These are phyloP conservation scores for Meteorus cinctellus DNA, from an alignment of 2,888 invertebrate species.

Conservation along the genomic window DNA sequence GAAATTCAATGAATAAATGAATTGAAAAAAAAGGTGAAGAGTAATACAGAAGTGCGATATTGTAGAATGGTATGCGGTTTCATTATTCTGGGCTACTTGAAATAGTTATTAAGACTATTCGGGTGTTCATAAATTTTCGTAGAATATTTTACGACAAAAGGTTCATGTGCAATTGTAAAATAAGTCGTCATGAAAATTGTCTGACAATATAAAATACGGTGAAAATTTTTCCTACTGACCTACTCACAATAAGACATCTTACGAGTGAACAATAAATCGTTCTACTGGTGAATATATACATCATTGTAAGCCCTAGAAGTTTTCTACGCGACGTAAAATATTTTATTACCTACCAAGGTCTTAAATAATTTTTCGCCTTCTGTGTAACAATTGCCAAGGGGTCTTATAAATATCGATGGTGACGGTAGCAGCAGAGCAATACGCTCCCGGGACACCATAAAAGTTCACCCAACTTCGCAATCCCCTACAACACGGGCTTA, in stretches of 20 bases:
- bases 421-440: constrained; percentile 2
- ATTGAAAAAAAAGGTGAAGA: constrained; percentile 4
- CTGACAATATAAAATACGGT: constrained; percentile 6
- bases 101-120: too few relatives aligned
- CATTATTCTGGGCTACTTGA: too few relatives aligned
- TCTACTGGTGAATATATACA: not conserved
- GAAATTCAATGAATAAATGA: not conserved
- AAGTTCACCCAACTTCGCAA: not conserved
- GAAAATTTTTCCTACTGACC: constrained; percentile 52
- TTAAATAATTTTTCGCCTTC: constrained; percentile 7
- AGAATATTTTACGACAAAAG: constrained; percentile 40
- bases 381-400: not conserved
- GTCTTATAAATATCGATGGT: not conserved
- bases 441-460: not conserved
- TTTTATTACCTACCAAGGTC: constrained; percentile 4
- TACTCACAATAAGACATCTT: constrained; percentile 44
- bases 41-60: not conserved
- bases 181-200: not conserved
- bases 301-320: not conserved
- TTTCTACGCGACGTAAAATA: not conserved
- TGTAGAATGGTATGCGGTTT: not conserved
- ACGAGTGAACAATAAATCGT: not conserved
- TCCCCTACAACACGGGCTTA: not conserved
- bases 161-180: constrained; percentile 11
- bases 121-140: constrained; percentile 48